Conservation (phyloP, 2,888 invertebrate species). For the Tipula helvola region DNA sequence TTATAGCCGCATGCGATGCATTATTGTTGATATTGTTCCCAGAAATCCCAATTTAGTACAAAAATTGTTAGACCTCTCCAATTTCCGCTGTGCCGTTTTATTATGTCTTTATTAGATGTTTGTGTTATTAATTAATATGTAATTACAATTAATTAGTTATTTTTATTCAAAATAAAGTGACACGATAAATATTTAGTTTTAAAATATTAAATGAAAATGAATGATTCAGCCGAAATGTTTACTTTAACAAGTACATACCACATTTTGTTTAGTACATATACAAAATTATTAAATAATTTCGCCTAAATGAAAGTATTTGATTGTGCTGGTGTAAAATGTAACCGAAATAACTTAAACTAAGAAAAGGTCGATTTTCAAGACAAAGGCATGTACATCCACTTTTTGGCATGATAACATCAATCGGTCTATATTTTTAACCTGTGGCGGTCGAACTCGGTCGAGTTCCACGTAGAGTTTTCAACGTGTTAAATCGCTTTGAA, state of each 20-base stretch:
- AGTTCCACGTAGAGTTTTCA: no score
- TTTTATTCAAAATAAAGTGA: neutral
- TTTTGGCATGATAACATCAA: no score
- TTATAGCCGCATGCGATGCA: neutral
- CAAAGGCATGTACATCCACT: no score
- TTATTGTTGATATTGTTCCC: neutral
- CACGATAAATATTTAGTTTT: neutral
- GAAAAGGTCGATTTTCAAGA: no score
- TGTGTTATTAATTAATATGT: neutral
- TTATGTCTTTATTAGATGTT: neutral
- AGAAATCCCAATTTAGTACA: neutral
- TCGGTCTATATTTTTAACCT: no score
- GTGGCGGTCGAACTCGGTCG: no score
- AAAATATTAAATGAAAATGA: neutral
- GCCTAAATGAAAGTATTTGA: neutral
- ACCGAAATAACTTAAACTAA: no score
- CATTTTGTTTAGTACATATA: no score
- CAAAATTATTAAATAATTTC: neutral
- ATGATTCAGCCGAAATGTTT: neutral
- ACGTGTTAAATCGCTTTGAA: no score
- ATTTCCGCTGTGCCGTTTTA: neutral
- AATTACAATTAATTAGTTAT: neutral
- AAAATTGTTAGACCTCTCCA: neutral
- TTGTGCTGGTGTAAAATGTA: no score
- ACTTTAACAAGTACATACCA: neutral